A percentile compares a stretch with the other conserved stretches of the same genome.
Evolutionary conservation across 1,140 invertebrate genomes (phyloP).

Genomic region (Cotesia typhae): DNA sequence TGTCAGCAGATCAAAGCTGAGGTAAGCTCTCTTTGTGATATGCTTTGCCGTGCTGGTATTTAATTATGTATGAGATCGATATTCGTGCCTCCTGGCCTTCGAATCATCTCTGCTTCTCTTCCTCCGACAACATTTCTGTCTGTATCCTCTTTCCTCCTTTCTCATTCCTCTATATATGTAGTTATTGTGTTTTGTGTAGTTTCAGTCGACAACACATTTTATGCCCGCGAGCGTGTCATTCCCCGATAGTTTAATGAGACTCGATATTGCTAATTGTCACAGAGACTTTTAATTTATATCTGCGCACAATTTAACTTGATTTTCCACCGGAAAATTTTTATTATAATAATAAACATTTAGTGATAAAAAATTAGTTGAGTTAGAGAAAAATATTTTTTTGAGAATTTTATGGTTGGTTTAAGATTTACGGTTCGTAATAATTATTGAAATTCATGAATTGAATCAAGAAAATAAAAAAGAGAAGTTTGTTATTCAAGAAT

Average conservation of each 20-base stretch:
- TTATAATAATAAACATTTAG: no score
- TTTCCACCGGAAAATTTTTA: no score
- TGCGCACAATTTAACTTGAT: no score
- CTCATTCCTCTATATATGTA: constrained; percentile 15
- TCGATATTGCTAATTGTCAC: constrained; percentile 19
- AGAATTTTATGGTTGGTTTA: no score
- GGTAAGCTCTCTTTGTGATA: constrained; percentile 63
- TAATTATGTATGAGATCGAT: constrained; percentile 66
- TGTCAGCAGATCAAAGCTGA: constrained; percentile 66
- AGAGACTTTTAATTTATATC: neutral
- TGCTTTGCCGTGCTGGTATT: constrained; percentile 63
- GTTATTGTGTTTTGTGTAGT: neutral
- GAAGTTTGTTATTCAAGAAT: no score
- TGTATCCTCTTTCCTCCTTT: neutral
- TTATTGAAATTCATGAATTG: no score
- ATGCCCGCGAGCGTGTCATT: constrained; percentile 8
- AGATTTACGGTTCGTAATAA: no score
- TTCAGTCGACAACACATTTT: neutral
- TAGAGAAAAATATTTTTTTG: no score
- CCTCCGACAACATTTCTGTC: constrained; percentile 10
- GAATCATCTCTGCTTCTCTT: constrained; percentile 36
- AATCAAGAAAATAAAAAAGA: no score
- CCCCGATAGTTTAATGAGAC: constrained; percentile 3
- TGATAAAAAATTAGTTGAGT: no score
- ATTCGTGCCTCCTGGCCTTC: constrained; percentile 58